A percentile compares a stretch with the other conserved stretches of the same genome.
These are phyloP conservation scores for Cataglyphis cursor DNA, from an alignment of 2,888 invertebrate genomes.

Conservation along the genomic window DNA sequence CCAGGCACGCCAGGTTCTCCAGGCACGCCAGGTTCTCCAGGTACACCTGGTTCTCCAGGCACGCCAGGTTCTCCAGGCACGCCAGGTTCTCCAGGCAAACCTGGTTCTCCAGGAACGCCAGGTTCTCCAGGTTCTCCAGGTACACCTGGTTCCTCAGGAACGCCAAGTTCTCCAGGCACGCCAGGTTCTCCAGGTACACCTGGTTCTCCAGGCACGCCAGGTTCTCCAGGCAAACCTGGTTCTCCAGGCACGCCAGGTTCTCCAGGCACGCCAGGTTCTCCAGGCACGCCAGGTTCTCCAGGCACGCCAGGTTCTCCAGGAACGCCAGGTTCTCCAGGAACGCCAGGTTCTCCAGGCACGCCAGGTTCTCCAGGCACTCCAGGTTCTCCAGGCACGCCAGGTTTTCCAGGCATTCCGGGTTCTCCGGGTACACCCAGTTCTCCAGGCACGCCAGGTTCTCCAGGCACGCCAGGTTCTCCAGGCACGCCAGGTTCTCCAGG, in stretches of 20 bases:
- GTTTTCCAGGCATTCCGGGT: conserved; percentile 51
- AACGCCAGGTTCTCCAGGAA: conserved; percentile 37
- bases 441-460: conserved; percentile 45
- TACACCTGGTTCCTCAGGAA: conserved; percentile 23
- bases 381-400: conserved; percentile 64
- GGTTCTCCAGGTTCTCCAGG: conserved; percentile 50
- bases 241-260: conserved; percentile 39
- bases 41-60: conserved; percentile 61
- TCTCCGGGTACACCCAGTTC: conserved; percentile 51
- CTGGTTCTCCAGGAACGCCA: conserved; percentile 62
- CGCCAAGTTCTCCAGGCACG: conserved; percentile 52
- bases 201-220: conserved; percentile 61
- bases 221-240: conserved; percentile 65
- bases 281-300: conserved; percentile 64
- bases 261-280: conserved; percentile 60
- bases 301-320: not conserved
- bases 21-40: conserved; percentile 69
- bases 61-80: conserved; percentile 51
- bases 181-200: conserved; percentile 24
- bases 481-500: conserved; percentile 60
- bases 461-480: conserved; percentile 62
- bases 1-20: not conserved
- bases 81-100: conserved; percentile 42
- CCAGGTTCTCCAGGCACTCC: conserved; percentile 61
- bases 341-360: conserved; percentile 65